Evolutionary conservation across 2,797 vertebrate genomes (phyloP).

Genomic region (Miichthys miiuy): DNA sequence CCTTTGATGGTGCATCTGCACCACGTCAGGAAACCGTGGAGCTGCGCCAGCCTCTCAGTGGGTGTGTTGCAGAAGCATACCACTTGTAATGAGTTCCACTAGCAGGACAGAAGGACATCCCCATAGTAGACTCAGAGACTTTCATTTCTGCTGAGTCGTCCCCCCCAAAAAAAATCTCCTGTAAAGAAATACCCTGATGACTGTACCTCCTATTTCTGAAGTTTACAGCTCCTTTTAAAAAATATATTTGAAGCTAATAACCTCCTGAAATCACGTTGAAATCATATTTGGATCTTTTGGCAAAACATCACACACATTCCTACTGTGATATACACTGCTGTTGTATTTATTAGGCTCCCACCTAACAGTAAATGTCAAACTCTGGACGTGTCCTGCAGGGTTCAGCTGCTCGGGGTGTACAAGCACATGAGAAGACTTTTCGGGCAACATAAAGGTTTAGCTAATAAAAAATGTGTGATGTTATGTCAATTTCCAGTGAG

Average conservation of each 20-base stretch:
- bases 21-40: constrained; percentile 54
- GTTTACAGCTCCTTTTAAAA: constrained; percentile 68
- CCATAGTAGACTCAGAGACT: constrained; percentile 39
- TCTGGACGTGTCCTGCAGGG: constrained; percentile 52
- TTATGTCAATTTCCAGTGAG: constrained; percentile 39
- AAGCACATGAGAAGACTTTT: constrained; percentile 42
- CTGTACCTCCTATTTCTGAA: constrained; percentile 37
- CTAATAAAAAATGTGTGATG: constrained; percentile 46
- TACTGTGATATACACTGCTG: constrained; percentile 39
- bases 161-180: constrained; percentile 24
- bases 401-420: constrained; percentile 49
- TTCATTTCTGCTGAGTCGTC: constrained; percentile 56
- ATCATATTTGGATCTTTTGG: constrained; percentile 73
- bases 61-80: constrained; percentile 59
- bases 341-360: constrained; percentile 69
- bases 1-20: constrained; percentile 75
- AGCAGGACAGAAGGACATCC: constrained; percentile 46
- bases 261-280: constrained; percentile 62
- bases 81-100: constrained; percentile 72
- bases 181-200: constrained; percentile 51
- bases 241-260: constrained; percentile 57
- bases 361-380: constrained; percentile 73
- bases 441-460: constrained; percentile 36
- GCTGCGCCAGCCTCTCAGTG: constrained; percentile 60
- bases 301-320: constrained; percentile 76